Conservation (phyloP, 2,797 vertebrate genomes). For the Danio kyathit region DNA sequence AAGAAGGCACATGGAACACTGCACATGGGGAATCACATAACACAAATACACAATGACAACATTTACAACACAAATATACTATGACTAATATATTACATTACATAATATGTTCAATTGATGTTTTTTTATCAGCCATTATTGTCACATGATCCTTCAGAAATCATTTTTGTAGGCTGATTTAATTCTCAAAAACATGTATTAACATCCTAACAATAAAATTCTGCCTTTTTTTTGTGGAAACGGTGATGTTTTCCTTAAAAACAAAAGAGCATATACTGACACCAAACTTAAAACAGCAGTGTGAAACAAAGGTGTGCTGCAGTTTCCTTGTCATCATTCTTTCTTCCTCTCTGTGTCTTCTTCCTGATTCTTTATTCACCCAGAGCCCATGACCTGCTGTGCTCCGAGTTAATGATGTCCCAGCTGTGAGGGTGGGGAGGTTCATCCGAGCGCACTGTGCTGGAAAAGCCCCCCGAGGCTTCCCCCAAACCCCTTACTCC, state of each 20-base stretch:
- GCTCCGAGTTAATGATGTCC: constrained; percentile 68
- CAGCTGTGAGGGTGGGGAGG: constrained; percentile 69
- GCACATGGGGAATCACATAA: too few species aligned
- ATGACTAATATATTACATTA: too few species aligned
- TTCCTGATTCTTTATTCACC: constrained; percentile 49
- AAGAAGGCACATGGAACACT: too few species aligned
- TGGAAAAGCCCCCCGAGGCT: constrained; percentile 61
- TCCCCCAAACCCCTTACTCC: constrained; percentile 53
- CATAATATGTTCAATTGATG: not conserved
- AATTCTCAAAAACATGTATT: not conserved
- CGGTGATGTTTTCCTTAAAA: too few species aligned
- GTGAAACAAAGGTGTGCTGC: too few species aligned
- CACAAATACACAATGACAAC: too few species aligned
- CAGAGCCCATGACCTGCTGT: constrained; percentile 60
- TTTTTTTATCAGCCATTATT: not conserved
- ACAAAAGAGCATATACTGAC: too few species aligned
- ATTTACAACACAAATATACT: too few species aligned
- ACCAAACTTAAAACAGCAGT: not conserved
- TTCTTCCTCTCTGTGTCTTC: not conserved
- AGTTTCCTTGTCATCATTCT: not conserved
- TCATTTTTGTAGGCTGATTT: not conserved
- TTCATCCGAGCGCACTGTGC: constrained; percentile 67
- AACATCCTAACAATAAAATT: not conserved
- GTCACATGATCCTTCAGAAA: not conserved
- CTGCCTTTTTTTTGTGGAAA: not conserved